These are phyloP conservation scores for Anthonomus grandis DNA, from an alignment of 1,140 invertebrate genomes.

Conservation along the genomic window DNA sequence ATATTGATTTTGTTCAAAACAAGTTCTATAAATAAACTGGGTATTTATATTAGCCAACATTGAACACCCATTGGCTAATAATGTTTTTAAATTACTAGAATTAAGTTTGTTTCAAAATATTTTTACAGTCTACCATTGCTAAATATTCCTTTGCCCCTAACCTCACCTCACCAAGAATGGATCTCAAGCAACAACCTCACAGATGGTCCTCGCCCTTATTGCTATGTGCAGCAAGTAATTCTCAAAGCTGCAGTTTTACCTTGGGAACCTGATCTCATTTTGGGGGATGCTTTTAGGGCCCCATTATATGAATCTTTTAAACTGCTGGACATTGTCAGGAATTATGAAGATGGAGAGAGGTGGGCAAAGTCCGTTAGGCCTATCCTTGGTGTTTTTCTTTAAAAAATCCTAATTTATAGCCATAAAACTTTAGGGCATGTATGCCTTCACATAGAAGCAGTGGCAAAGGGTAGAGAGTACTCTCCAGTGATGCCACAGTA, in stretches of 20 bases:
- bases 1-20: too few species aligned
- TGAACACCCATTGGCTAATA: too few species aligned
- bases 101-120: too few species aligned
- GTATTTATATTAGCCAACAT: too few species aligned
- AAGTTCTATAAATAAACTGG: too few species aligned
- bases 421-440: conserved; percentile 66
- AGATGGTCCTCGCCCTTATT: conserved; percentile 59
- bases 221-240: conserved; percentile 82
- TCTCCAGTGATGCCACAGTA: conserved; percentile 77
- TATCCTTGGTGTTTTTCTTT: background rate
- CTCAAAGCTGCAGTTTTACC: conserved; percentile 71
- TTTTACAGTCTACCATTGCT: conserved; percentile 71
- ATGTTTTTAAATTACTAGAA: too few species aligned
- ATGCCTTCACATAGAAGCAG: conserved; percentile 83
- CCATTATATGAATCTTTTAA: conserved; percentile 85
- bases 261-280: conserved; percentile 74
- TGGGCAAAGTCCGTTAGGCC: conserved; percentile 41
- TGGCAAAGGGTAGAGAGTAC: conserved; percentile 60
- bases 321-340: conserved; percentile 78
- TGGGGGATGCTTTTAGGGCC: conserved; percentile 85
- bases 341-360: conserved; percentile 76
- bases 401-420: conserved; percentile 35
- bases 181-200: conserved; percentile 43
- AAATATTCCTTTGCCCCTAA: conserved; percentile 79
- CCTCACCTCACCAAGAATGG: conserved; percentile 65